Conservation (phyloP, 2,888 invertebrate genomes). For the Lasioglossum lativentre region DNA sequence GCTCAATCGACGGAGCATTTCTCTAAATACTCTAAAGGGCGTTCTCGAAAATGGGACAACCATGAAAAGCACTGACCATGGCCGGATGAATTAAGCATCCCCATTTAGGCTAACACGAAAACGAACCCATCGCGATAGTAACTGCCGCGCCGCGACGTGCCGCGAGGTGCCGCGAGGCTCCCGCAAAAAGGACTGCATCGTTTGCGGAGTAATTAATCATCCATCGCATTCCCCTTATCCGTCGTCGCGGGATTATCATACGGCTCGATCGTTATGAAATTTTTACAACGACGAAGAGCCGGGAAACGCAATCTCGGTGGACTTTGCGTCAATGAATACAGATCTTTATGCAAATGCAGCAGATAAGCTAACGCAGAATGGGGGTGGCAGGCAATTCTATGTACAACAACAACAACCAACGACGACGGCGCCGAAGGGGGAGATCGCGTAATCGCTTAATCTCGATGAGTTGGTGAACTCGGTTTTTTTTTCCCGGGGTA, state of each 20-base stretch:
- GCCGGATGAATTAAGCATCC: conserved; percentile 31
- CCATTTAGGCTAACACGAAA: conserved; percentile 33
- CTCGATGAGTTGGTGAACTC: not conserved
- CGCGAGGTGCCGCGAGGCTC: not conserved
- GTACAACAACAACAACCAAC: not conserved
- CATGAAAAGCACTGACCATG: conserved; percentile 9
- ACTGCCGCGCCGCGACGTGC: not conserved
- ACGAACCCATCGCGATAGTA: conserved; percentile 42
- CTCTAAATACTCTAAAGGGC: not conserved
- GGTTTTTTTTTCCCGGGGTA: not conserved
- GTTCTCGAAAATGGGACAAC: not conserved
- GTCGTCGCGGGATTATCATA: conserved; percentile 28
- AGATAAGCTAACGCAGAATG: not conserved
- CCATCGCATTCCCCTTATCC: not conserved
- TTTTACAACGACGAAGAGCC: not conserved
- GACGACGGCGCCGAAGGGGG: not conserved
- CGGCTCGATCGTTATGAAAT: conserved; percentile 22
- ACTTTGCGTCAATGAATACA: not conserved
- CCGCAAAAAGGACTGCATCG: conserved; percentile 26
- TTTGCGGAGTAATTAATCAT: conserved; percentile 46
- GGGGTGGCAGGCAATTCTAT: not conserved
- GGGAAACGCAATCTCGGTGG: not conserved
- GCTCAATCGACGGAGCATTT: not conserved
- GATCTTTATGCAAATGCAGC: conserved; percentile 18
- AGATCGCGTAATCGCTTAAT: conserved; percentile 4